These are phyloP conservation scores for Amazona guildingii DNA, from an alignment of 2,113 vertebrate genomes.

Conservation along the genomic window DNA sequence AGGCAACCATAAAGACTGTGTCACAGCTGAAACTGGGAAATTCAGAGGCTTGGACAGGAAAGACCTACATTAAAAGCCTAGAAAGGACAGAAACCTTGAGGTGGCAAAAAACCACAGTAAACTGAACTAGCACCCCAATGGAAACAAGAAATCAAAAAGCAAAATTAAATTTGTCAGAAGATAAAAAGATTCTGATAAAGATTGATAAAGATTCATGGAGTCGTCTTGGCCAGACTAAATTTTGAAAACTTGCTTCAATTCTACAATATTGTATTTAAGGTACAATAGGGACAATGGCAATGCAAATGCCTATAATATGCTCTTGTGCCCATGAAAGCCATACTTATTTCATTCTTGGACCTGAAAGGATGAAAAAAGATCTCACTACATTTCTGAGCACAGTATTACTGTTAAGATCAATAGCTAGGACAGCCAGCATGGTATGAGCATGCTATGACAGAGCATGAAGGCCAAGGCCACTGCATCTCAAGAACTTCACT, in stretches of 20 bases:
- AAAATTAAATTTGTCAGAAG: neutral
- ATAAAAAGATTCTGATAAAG: too few relatives aligned
- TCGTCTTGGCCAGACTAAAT: neutral
- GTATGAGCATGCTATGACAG: neutral
- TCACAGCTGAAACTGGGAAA: neutral
- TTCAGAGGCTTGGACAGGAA: neutral
- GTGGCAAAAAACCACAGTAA: neutral
- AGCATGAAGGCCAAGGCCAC: neutral
- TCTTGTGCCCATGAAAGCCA: neutral
- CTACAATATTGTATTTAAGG: neutral
- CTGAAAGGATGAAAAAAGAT: neutral
- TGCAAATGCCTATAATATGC: neutral
- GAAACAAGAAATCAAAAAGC: neutral
- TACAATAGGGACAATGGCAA: neutral
- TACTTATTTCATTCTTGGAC: neutral
- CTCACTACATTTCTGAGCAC: neutral
- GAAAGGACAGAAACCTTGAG: neutral
- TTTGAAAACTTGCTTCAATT: neutral
- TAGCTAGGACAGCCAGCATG: neutral
- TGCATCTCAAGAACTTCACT: neutral
- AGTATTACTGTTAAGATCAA: neutral
- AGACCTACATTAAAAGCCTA: neutral
- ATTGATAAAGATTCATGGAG: neutral
- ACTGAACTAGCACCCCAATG: neutral
- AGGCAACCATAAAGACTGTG: neutral